A percentile compares a stretch with the other conserved stretches of the same genome.
These are phyloP conservation scores for Eupithecia insigniata DNA, from an alignment of 2,888 invertebrate species.

Conservation along the genomic window DNA sequence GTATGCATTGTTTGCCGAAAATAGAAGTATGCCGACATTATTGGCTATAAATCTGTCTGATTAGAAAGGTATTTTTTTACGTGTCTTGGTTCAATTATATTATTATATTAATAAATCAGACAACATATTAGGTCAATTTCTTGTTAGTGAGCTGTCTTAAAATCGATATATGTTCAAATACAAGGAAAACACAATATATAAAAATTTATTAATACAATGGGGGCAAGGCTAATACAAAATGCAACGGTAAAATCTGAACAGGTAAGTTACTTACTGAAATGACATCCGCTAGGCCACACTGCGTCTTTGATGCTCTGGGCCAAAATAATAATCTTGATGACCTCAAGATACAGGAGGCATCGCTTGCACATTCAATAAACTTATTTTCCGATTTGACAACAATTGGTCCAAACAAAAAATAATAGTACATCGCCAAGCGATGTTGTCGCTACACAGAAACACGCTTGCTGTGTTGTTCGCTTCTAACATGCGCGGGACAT, in stretches of 20 bases:
- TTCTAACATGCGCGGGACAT: background rate
- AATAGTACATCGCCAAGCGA: background rate
- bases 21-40: background rate
- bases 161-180: too few species aligned
- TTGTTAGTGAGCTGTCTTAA: too few species aligned
- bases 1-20: slow-evolving; percentile 1
- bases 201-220: too few species aligned
- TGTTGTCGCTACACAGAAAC: background rate
- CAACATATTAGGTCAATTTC: too few species aligned
- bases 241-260: too few species aligned
- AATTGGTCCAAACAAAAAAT: background rate
- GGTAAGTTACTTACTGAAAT: background rate
- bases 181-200: too few species aligned
- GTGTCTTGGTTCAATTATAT: too few species aligned
- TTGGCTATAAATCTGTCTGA: background rate
- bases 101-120: too few species aligned
- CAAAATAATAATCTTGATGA: background rate
- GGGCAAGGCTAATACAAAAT: too few species aligned
- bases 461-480: background rate
- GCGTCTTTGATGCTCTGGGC: background rate
- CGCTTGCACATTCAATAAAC: background rate
- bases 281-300: background rate
- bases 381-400: background rate
- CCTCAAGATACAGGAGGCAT: background rate
- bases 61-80: background rate